phyloP scores from a whole-genome alignment of 2,113 vertebrate genomes.

The Pseudopodoces humilis region DNA sequence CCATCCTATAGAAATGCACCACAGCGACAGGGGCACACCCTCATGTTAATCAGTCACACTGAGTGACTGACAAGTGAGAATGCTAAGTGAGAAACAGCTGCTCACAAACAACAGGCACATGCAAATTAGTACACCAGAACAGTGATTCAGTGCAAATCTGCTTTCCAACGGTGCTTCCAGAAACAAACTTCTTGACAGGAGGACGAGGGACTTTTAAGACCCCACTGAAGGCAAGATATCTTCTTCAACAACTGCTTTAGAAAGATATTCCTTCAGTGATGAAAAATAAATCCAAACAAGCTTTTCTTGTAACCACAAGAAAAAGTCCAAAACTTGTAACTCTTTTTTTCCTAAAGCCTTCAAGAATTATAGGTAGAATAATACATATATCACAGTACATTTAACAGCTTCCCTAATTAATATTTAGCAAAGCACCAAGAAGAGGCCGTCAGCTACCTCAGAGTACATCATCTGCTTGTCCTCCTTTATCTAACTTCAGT shows the following conservation, averaged over 20 bases:
- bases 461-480: not conserved
- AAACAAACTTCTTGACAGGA: not conserved
- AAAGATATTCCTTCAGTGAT: not conserved
- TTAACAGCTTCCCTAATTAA: not conserved
- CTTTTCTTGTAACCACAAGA: not conserved
- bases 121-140: not conserved
- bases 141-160: not conserved
- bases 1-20: not conserved
- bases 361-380: not conserved
- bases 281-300: not conserved
- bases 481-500: not conserved
- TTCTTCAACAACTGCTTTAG: not conserved
- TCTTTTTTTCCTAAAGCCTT: not conserved
- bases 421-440: not conserved
- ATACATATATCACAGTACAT: not conserved
- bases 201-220: not conserved
- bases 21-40: not conserved
- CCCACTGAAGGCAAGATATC: not conserved
- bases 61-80: not conserved
- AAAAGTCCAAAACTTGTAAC: not conserved
- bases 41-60: accelerated
- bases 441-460: not conserved
- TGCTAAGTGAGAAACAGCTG: not conserved
- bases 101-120: not conserved
- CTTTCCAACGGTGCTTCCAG: not conserved